Conservation (phyloP, 1,140 invertebrate genomes). For the Dendroctonus ponderosae region DNA sequence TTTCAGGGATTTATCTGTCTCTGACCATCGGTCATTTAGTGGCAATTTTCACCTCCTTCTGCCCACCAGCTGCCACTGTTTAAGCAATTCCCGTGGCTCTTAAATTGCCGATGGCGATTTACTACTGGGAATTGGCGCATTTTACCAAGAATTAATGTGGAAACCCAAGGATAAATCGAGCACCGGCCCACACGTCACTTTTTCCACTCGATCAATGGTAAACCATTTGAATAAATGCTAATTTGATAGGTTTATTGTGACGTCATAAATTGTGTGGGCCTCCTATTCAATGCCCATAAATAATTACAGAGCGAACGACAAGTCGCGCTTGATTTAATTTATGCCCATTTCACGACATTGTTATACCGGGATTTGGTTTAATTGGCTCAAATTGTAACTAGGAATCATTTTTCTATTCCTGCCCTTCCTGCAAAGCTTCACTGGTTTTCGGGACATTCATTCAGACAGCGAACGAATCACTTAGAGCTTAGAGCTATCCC, state of each 20-base stretch:
- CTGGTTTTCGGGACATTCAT: not conserved
- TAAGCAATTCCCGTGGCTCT: not conserved
- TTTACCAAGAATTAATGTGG: conserved; percentile 32
- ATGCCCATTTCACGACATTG: not conserved
- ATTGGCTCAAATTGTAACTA: not conserved
- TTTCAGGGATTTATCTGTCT: too few relatives aligned
- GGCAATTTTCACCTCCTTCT: not conserved
- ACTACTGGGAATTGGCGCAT: conserved; percentile 27
- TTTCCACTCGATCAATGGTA: conserved; percentile 30
- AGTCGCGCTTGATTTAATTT: conserved; percentile 8
- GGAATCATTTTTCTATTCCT: not conserved
- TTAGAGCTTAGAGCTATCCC: too few relatives aligned
- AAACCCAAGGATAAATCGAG: conserved; percentile 34
- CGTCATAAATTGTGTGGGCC: conserved; percentile 30
- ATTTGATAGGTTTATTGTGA: conserved; percentile 36
- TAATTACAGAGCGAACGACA: conserved; percentile 14
- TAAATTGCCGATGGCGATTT: conserved; percentile 16
- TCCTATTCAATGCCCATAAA: conserved; percentile 24
- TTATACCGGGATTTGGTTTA: too few relatives aligned
- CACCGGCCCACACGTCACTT: conserved; percentile 26
- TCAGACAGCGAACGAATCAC: not conserved
- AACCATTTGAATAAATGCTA: conserved; percentile 35
- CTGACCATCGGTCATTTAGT: not conserved
- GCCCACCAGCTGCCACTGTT: not conserved
- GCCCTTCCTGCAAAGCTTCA: too few relatives aligned